These are phyloP conservation scores for Keiferia lycopersicella DNA, from an alignment of 2,888 invertebrate genomes.

Conservation along the genomic window DNA sequence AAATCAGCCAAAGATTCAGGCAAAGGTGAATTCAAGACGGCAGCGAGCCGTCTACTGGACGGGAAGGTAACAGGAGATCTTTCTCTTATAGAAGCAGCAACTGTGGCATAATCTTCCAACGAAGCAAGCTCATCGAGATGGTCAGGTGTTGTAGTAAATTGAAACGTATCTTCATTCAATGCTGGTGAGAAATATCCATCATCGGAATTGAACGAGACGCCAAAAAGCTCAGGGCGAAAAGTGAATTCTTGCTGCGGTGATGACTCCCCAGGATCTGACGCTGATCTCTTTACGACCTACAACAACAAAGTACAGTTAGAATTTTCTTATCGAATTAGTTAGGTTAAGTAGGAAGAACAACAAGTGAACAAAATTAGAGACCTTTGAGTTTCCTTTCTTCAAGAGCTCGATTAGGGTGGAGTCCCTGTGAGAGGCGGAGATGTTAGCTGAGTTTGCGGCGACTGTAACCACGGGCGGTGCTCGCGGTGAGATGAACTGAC, in stretches of 20 bases:
- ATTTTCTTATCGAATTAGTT: constrained; percentile 7
- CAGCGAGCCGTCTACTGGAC: constrained; percentile 87
- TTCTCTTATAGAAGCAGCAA: constrained; percentile 81
- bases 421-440: constrained; percentile 81
- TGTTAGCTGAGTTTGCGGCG: constrained; percentile 55
- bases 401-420: constrained; percentile 90
- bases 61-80: constrained; percentile 81
- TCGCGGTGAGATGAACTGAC: constrained; percentile 71
- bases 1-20: constrained; percentile 92
- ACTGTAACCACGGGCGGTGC: constrained; percentile 65
- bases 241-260: constrained; percentile 81
- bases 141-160: constrained; percentile 83
- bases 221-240: constrained; percentile 83
- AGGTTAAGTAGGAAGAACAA: constrained; percentile 20
- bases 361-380: constrained; percentile 38
- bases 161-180: constrained; percentile 88
- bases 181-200: constrained; percentile 84
- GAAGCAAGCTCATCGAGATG: constrained; percentile 84
- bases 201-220: constrained; percentile 83
- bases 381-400: constrained; percentile 85
- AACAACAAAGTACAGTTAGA: constrained; percentile 26
- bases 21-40: constrained; percentile 88
- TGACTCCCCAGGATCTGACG: constrained; percentile 86
- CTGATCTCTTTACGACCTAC: constrained; percentile 86
- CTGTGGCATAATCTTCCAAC: constrained; percentile 83